Evolutionary conservation across 2,888 invertebrate species (phyloP), one percentile per base, ranked within the genome.

Genomic region (Drosophila lacicola): DNA sequence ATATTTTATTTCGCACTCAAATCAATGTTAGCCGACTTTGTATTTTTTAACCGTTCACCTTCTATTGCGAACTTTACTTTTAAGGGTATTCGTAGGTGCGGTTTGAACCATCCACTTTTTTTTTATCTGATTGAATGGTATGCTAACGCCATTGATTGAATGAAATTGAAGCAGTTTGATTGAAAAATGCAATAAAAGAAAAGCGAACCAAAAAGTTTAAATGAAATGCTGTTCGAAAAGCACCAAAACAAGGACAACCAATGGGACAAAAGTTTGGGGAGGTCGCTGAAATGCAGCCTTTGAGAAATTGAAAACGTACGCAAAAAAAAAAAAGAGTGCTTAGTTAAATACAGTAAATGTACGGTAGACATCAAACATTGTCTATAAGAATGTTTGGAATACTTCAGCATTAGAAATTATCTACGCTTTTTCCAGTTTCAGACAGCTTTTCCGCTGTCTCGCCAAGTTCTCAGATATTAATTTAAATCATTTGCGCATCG

Each of bases 151-250:
- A 21, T 36, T 37, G 41, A 49, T 36, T 45, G 68, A 53, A 41
- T 47, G 13, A 47, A 56, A 61, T 51, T 39, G 46, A 17, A 51
- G 42, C 51, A 58, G 19, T 34, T 69, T 54, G 25, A 50, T 74
- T 58, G 45, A 55, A 46, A 68, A 46, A 41, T 46, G 11, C 53
- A 55, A 68, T 50, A 54, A 45, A 42, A n/a, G 19, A 36, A 50
- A 39, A 25, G 29, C 6, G 54, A 14, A n/a, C 13, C 34, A 25
- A 53, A 57, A 44, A 46, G 36, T 17, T 33, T 10, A 54, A 58
- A 58, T 68, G 42, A 51, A 37, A 46, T 58, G 39, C 34, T 57
- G 17, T n/a, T 19, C 19, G 36, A 36, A 49, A 25, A 29, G 33
- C 10, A 34, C 29, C 10, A 10, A 36, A 33, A 19, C 51, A 51